Base-by-base conservation (phyloP, 2,888 invertebrate species). In the Helobdella robusta region DNA sequence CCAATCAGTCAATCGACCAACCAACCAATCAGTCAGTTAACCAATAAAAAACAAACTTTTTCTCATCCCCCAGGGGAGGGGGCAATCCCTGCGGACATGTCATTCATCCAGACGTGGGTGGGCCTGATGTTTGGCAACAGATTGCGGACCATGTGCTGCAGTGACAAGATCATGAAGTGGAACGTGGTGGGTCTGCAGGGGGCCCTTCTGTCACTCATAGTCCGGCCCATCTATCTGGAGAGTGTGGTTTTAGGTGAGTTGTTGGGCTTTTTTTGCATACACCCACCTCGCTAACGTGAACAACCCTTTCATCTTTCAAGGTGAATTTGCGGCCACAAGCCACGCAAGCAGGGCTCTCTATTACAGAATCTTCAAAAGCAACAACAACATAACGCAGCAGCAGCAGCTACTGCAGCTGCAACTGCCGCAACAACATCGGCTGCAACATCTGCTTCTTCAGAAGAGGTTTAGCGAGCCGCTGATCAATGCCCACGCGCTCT, bases 101-200 rank as follows among this genome's bases (percentile, higher is more conserved):
- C 44, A 8, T 54, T 52, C 34, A 46, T 61, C 11, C 60, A 61
- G 28, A 60, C 59, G 3, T 66, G 44, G 67, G 59, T 66, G 8
- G 58, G 65, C 11, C 54, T 67, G 18, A 46, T 61, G 61, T 67
- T 65, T 32, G 65, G 58, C 46, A 63, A 48, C 11, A 28, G 67
- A 34, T 58, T 68, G 20, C 46, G 61, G 6, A 72, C 74, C n/a
- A 77, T 76, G 77, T 61, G 61, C 1, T 71, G 73, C 56, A 75
- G 75, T 68, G 77, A 77, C 65, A 77, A 77, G 70, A 70, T 77
- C 3, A 68, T 76, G 2, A 71, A 72, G 46, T 77, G 76, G 75
- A 77, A 76, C 66, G 71, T 76, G 5, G 72, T 76, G 0, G 77
- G 77, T 0, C 56, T 77, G 25, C 77, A 77, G 70, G 76, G 77